Evolutionary conservation across 2,113 vertebrate species (phyloP).

Genomic region (Cygnus buccinator): DNA sequence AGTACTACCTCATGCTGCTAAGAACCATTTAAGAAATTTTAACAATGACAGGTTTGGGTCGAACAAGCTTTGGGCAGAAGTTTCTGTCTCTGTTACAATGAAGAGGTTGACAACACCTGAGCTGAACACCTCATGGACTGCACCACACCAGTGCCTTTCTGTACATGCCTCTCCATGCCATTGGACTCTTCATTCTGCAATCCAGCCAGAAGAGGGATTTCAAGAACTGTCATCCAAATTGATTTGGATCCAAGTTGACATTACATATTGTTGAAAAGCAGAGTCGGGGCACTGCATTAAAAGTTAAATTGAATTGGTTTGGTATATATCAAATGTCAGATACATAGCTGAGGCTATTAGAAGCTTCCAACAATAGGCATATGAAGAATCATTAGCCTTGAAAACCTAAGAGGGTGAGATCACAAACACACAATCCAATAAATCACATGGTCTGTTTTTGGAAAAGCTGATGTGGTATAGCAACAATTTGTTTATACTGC

Average conservation of each 20-base stretch:
- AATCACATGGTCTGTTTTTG: constrained; percentile 8
- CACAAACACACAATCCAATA: constrained; percentile 21
- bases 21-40: not conserved
- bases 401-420: constrained; percentile 30
- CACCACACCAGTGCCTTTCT: accelerated
- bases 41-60: not conserved
- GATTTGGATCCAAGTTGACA: not conserved
- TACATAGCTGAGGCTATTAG: not conserved
- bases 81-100: not conserved
- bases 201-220: not conserved
- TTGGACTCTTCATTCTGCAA: not conserved
- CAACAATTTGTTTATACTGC: constrained; percentile 13
- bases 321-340: not conserved
- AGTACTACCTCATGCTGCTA: not conserved
- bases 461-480: not conserved
- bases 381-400: constrained; percentile 31
- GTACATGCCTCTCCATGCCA: accelerated
- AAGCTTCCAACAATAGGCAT: not conserved
- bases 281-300: not conserved
- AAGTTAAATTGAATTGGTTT: not conserved
- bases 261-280: not conserved
- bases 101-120: not conserved
- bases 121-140: not conserved
- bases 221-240: not conserved
- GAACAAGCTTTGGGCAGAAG: not conserved